phyloP scores from a whole-genome alignment of 2,888 invertebrate species.

The Drosophila meridionalis region DNA sequence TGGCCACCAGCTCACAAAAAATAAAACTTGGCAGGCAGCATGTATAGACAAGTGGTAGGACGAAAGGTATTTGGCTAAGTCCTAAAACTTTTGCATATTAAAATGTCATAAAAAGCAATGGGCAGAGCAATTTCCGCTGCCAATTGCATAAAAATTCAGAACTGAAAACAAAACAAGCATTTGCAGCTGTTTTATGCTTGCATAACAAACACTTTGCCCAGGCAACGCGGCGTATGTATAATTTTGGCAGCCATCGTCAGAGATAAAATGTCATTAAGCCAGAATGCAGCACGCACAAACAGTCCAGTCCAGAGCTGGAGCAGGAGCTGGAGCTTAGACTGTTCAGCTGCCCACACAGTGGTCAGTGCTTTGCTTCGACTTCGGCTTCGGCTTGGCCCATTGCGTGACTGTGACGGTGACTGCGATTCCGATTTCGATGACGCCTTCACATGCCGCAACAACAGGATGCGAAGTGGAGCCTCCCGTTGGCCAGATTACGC shows the following conservation, averaged over 20 bases:
- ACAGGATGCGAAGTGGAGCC: conserved; percentile 72
- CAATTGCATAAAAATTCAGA: conserved; percentile 78
- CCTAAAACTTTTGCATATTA: conserved; percentile 82
- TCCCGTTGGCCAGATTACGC: conserved; percentile 78
- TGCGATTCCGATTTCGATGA: conserved; percentile 59
- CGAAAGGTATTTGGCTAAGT: conserved; percentile 41
- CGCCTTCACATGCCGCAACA: conserved; percentile 80
- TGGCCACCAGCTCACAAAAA: conserved; percentile 3
- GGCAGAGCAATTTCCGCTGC: conserved; percentile 78
- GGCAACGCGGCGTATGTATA: conserved; percentile 70
- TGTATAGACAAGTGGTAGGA: conserved; percentile 60
- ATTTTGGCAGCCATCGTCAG: conserved; percentile 48
- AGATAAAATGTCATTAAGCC: conserved; percentile 81
- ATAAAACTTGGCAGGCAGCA: conserved; percentile 58
- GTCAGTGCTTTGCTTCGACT: conserved; percentile 53
- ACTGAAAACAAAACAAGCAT: conserved; percentile 39
- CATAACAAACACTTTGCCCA: conserved; percentile 63
- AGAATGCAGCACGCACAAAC: conserved; percentile 74
- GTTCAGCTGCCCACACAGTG: conserved; percentile 74
- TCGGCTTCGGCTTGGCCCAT: conserved; percentile 27
- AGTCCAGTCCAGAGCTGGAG: conserved; percentile 14
- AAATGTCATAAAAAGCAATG: conserved; percentile 82
- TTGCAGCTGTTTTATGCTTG: conserved; percentile 65
- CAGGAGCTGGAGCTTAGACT: conserved; percentile 23
- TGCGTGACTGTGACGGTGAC: conserved; percentile 16